Percentiles rank a stretch among this genome's conserved stretches.
Evolutionary conservation across 2,797 vertebrate genomes (phyloP).

Genomic region (Luscinia megarhynchos): DNA sequence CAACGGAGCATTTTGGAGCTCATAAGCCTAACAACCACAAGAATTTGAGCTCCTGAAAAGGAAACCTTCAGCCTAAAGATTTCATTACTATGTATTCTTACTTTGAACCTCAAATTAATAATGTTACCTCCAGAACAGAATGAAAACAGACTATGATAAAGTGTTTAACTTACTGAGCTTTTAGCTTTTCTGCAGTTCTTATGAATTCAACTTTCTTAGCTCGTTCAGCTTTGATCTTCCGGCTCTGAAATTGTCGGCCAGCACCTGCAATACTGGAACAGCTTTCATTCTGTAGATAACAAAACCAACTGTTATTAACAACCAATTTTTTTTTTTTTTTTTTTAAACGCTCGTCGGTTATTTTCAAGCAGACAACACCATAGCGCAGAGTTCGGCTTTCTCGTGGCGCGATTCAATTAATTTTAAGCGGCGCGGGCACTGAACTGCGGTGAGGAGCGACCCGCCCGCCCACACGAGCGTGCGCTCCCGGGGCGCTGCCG

Average conservation of each 20-base stretch:
- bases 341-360: background rate
- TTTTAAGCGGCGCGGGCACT: background rate
- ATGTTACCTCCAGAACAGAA: background rate
- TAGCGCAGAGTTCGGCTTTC: background rate
- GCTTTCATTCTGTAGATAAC: conserved; percentile 66
- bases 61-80: background rate
- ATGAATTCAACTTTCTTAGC: conserved; percentile 81
- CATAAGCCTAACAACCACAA: background rate
- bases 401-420: background rate
- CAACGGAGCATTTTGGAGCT: background rate
- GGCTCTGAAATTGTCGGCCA: conserved; percentile 56
- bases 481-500: too few species aligned
- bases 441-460: fast-evolving
- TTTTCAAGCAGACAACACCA: background rate
- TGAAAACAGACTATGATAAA: background rate
- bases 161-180: conserved; percentile 83
- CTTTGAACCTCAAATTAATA: background rate
- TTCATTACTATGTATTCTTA: background rate
- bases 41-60: background rate
- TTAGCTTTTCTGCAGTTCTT: conserved; percentile 81
- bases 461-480: too few species aligned
- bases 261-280: conserved; percentile 50
- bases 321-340: background rate
- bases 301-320: background rate
- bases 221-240: conserved; percentile 70